Conservation (phyloP, 2,113 vertebrate species). For the Gadus chalcogrammus region DNA sequence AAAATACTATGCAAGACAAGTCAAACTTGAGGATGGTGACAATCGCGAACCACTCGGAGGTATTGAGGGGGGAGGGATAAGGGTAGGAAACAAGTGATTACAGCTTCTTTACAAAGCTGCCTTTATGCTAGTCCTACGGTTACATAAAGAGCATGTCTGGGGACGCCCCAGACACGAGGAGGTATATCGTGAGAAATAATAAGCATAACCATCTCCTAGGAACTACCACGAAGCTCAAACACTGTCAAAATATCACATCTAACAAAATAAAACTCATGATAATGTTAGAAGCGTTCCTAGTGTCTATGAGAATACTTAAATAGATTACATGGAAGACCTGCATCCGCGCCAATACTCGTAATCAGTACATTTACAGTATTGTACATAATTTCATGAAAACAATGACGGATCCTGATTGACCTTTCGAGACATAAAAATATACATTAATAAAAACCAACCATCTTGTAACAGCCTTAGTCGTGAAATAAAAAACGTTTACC, state of each 20-base stretch:
- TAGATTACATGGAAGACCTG: conserved; percentile 55
- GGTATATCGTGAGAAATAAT: conserved; percentile 58
- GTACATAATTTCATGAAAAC: conserved; percentile 3
- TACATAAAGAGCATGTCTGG: conserved; percentile 34
- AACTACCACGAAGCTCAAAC: neutral
- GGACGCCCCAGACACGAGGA: conserved; percentile 48
- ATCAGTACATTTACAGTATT: conserved; percentile 6
- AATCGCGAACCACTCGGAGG: conserved; percentile 8
- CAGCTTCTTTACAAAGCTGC: neutral
- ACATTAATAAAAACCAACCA: too few species aligned
- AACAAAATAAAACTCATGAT: conserved; percentile 23
- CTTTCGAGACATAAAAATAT: too few species aligned
- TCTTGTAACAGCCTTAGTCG: too few species aligned
- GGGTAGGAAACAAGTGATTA: too few species aligned
- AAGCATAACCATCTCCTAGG: conserved; percentile 33
- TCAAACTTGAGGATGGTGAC: too few species aligned
- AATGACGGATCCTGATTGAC: too few species aligned
- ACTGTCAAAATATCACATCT: conserved; percentile 12
- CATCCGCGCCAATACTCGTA: conserved; percentile 38
- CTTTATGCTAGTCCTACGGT: conserved; percentile 15
- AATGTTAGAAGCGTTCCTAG: conserved; percentile 7
- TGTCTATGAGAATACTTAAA: conserved; percentile 26
- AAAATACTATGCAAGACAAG: conserved; percentile 16
- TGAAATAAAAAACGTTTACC: too few species aligned
- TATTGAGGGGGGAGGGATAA: neutral